Evolutionary conservation across 1,140 invertebrate genomes (phyloP).

Genomic region (Lepidurus packardi): DNA sequence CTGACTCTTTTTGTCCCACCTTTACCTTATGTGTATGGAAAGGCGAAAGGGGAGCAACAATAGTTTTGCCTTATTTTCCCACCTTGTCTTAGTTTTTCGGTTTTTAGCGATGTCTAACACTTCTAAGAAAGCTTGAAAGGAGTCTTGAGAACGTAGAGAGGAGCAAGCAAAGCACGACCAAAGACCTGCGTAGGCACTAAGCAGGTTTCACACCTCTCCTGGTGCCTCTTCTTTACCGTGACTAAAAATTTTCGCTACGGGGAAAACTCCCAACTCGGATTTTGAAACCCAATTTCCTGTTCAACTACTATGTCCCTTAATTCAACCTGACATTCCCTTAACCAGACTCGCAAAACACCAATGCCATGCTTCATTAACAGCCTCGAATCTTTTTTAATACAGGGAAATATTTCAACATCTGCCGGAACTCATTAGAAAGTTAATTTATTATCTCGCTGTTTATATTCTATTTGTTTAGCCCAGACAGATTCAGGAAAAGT

Average conservation of each 20-base stretch:
- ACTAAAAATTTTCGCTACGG: background rate
- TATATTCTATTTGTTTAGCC: too few species aligned
- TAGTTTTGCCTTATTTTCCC: slow-evolving; percentile 10
- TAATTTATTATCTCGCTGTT: too few species aligned
- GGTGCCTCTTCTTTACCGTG: slow-evolving; percentile 13
- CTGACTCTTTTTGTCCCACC: background rate
- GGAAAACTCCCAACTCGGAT: background rate
- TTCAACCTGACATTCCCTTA: background rate
- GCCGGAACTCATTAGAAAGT: too few species aligned
- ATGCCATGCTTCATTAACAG: background rate
- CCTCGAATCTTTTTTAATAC: background rate
- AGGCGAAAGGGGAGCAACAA: background rate
- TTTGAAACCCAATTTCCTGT: background rate
- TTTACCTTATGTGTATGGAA: background rate
- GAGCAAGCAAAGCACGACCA: slow-evolving; percentile 5
- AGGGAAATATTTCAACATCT: background rate
- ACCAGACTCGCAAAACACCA: background rate
- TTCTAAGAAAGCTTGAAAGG: background rate
- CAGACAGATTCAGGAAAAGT: too few species aligned
- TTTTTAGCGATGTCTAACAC: background rate
- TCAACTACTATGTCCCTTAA: background rate
- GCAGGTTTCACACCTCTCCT: background rate
- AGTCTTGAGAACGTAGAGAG: background rate
- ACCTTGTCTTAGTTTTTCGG: slow-evolving; percentile 10
- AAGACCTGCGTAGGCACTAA: slow-evolving; percentile 8